A percentile compares a stretch with the other conserved stretches of the same genome.
Evolutionary conservation across 2,113 vertebrate genomes (phyloP).

Genomic region (Ceyx melanurus): DNA sequence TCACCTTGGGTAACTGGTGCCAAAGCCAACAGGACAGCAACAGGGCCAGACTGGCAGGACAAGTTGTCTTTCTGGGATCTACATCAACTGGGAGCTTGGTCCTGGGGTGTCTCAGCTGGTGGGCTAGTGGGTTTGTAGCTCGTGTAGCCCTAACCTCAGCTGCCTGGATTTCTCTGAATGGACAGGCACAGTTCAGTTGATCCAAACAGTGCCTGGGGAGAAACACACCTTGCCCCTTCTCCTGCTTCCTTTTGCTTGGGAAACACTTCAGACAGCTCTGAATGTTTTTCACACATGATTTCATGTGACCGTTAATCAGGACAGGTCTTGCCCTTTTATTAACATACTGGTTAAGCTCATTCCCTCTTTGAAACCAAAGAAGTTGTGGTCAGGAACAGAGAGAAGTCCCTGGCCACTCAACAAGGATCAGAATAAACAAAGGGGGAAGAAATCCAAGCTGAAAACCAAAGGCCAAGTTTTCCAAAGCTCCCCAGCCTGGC

Average conservation of each 20-base stretch:
- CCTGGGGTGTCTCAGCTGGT: too few relatives aligned
- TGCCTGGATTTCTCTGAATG: background rate
- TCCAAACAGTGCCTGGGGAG: background rate
- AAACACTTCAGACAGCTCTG: background rate
- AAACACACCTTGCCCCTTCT: background rate
- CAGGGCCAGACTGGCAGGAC: background rate
- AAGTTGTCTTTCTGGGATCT: background rate
- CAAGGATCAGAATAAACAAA: background rate
- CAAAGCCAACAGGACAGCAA: background rate
- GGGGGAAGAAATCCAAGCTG: background rate
- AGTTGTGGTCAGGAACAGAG: background rate
- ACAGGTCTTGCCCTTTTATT: background rate
- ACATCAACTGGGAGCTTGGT: background rate
- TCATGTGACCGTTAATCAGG: constrained; percentile 1
- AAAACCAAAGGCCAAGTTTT: accelerated
- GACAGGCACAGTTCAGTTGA: background rate
- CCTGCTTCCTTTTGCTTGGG: background rate
- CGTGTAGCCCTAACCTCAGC: background rate
- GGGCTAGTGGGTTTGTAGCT: background rate
- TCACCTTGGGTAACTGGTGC: background rate
- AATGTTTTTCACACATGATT: constrained; percentile 9
- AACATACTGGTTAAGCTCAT: background rate
- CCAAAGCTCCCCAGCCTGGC: background rate
- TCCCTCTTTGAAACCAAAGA: background rate
- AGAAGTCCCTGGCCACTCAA: background rate